Evolutionary conservation across 2,113 vertebrate genomes (phyloP), one percentile per base, ranked within the genome.

Genomic region (Cromileptes altivelis): DNA sequence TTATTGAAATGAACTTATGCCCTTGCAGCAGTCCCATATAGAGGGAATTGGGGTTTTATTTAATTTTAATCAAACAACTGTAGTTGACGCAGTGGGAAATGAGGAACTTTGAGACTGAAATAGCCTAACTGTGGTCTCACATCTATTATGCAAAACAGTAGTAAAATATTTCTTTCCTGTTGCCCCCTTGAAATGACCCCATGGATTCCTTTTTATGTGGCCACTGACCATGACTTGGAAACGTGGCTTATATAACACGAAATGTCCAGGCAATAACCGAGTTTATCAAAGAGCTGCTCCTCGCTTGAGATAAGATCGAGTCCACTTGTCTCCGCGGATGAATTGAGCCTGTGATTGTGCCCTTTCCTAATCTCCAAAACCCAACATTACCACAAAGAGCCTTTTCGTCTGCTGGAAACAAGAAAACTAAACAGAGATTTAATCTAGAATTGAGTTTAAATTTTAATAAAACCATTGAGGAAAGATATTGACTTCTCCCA

Each of bases 301-400:
- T 80, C 68, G 67, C 61, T 61, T 17, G 9, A 87, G 83, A 89
- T 88, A 83, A 77, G 55, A 91, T 87, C 79, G 23, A 25, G 70
- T 75, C 21, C 72, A 78, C 77, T 85, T 76, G 82, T 80, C 56
- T 85, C 55, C 49, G 14, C 23, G n/a, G 82, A 87, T 86, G 72
- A 86, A 70, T 60, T 78, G 73, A 33, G 79, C 56, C 62, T 81
- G 56, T 87, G 80, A 88, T 83, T 78, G 69, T 21, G 42, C 49
- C 30, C 52, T 64, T 23, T 70, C 64, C 53, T 78, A 70, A 85
- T 84, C 82, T 83, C 73, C 47, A 47, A 85, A 75, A 42, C 19
- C 68, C 27, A 57, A 61, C 33, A 11, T 70, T 70, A 55, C 78
- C 55, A 60, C 75, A 42, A 23, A 80, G 57, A 62, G 37, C 33